phyloP scores from a whole-genome alignment of 1,140 invertebrate genomes.

The Philaenus spumarius region DNA sequence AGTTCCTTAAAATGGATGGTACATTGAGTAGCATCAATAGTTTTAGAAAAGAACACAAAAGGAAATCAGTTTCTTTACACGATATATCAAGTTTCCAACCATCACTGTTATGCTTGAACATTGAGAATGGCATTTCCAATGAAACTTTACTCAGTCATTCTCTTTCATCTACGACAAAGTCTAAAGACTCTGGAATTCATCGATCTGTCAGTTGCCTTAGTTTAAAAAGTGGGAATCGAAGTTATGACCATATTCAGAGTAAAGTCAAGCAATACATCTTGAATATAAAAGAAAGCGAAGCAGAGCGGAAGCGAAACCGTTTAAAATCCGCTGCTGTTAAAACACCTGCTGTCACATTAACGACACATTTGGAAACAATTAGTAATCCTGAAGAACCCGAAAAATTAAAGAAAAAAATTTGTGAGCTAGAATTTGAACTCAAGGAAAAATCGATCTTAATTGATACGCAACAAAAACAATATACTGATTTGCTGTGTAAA shows the following conservation, averaged over 20 bases:
- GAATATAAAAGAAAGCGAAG: constrained; percentile 18
- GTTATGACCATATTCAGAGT: constrained; percentile 17
- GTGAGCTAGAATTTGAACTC: constrained; percentile 13
- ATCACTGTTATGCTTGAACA: neutral
- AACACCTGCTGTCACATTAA: neutral
- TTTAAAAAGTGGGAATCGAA: constrained; percentile 13
- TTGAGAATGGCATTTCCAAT: constrained; percentile 1
- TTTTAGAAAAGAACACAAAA: too few species aligned
- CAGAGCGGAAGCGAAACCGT: constrained; percentile 1
- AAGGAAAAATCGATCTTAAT: constrained; percentile 8
- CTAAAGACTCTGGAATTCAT: constrained; percentile 18
- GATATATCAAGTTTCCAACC: constrained; percentile 9
- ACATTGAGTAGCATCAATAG: too few species aligned
- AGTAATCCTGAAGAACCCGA: neutral
- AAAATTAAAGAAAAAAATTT: constrained; percentile 6
- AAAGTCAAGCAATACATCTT: constrained; percentile 15
- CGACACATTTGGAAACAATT: neutral
- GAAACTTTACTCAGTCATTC: constrained; percentile 17
- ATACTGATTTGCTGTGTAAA: constrained; percentile 9
- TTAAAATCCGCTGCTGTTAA: too few species aligned
- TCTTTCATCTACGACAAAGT: constrained; percentile 13
- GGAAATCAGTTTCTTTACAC: constrained; percentile 9
- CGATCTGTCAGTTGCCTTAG: constrained; percentile 14
- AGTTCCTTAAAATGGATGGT: too few species aligned
- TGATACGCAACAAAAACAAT: constrained; percentile 9